Percentiles rank a stretch among this genome's conserved stretches.
Conservation (phyloP, 2,113 vertebrate species). For the Arvicanthis niloticus region DNA sequence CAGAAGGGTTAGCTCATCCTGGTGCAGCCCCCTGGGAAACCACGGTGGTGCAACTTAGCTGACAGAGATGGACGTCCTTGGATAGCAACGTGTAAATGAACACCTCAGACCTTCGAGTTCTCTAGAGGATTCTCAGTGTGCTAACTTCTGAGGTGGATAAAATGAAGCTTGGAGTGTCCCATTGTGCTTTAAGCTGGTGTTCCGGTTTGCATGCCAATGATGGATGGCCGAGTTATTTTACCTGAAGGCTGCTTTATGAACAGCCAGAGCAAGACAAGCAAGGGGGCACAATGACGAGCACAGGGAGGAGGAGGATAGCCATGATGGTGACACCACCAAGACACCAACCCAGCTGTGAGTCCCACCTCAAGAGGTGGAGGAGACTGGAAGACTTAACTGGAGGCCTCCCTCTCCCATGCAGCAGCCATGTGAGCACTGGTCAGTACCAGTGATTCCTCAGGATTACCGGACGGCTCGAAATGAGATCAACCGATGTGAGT, state of each 20-base stretch:
- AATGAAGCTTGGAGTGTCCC: slow-evolving; percentile 43
- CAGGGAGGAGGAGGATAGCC: not conserved
- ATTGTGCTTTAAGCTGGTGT: slow-evolving; percentile 49
- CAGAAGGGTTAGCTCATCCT: not conserved
- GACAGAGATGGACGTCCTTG: not conserved
- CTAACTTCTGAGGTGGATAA: not conserved
- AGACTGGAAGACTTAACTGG: not conserved
- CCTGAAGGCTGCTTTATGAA: slow-evolving; percentile 57
- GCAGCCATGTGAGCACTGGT: not conserved
- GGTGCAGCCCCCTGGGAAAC: not conserved
- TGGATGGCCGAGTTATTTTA: slow-evolving; percentile 15
- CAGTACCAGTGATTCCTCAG: slow-evolving; percentile 36
- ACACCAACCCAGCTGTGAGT: not conserved
- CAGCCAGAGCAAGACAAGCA: not conserved
- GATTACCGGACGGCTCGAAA: not conserved
- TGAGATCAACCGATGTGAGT: slow-evolving; percentile 38
- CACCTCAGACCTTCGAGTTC: not conserved
- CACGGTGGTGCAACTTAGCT: not conserved
- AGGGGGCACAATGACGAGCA: not conserved
- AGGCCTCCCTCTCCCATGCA: not conserved
- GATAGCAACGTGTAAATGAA: not conserved
- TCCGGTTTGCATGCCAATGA: slow-evolving; percentile 41
- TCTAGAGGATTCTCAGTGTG: slow-evolving; percentile 48
- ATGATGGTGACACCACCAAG: not conserved
- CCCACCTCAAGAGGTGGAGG: not conserved